These are phyloP conservation scores for Antheraea pernyi DNA, from an alignment of 1,140 invertebrate genomes.

Conservation along the genomic window DNA sequence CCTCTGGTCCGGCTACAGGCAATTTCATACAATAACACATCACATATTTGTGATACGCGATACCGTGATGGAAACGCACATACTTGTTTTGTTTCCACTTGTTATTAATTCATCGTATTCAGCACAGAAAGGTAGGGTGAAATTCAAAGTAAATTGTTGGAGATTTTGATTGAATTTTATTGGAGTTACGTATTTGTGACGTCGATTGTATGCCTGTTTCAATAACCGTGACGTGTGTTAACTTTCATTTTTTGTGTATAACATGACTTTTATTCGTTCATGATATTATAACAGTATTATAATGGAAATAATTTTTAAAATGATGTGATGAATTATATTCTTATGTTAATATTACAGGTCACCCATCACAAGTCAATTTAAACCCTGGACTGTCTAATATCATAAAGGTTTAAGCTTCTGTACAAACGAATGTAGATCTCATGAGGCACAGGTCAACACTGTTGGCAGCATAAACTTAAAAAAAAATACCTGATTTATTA, in stretches of 20 bases:
- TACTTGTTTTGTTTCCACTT: slow-evolving; percentile 41
- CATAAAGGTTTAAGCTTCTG: too few relatives aligned
- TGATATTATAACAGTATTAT: slow-evolving; percentile 3
- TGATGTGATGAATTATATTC: not conserved
- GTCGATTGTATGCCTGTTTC: slow-evolving; percentile 16
- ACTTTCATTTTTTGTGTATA: slow-evolving; percentile 22
- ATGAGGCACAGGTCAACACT: too few relatives aligned
- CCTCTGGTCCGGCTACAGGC: slow-evolving; percentile 24
- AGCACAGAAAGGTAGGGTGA: slow-evolving; percentile 31
- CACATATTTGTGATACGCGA: slow-evolving; percentile 36
- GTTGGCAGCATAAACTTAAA: too few relatives aligned
- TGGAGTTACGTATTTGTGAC: slow-evolving; percentile 20
- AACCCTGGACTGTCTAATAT: too few relatives aligned
- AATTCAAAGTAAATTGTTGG: slow-evolving; percentile 31
- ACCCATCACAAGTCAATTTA: too few relatives aligned
- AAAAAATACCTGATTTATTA: too few relatives aligned
- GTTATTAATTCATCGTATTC: slow-evolving; percentile 50
- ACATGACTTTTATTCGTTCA: slow-evolving; percentile 3
- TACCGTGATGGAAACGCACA: slow-evolving; percentile 39
- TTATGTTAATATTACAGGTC: too few relatives aligned
- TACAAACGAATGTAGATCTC: too few relatives aligned
- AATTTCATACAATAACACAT: slow-evolving; percentile 57
- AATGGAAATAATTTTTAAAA: too few relatives aligned
- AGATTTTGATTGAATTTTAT: slow-evolving; percentile 50
- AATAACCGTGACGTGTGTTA: slow-evolving; percentile 20